Base-by-base conservation (phyloP, 64 coral and sea anemone species). In the Trachythela sp. region DNA sequence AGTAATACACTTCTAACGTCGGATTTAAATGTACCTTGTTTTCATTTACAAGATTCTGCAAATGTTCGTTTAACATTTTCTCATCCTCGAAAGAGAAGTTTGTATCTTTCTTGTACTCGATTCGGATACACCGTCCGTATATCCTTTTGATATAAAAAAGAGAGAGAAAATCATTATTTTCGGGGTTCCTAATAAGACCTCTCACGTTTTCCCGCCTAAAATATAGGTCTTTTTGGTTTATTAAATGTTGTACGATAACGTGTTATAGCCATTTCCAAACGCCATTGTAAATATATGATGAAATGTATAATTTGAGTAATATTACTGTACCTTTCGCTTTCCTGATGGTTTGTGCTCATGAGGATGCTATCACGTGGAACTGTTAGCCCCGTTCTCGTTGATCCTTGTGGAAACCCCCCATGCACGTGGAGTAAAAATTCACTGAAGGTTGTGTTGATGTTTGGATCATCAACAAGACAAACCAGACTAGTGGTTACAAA, bases 341-440 rank as follows among this genome's bases (percentile, higher is more conserved):
- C 59, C 59, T 68, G 20, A 68, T 4, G 2, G 30, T 34, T 77
- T 32, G 30, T 77, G 71, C 14, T 77, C 36, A 77, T 38, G 2
- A 77, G 26, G 8, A 77, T 27, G 17, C 26, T 35, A 27, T n/a
- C 31, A 34, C 13, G 13, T 13, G 71, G 71, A 32, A 77, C 71
- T 14, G 26, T n/a, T 27, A 77, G 13, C 7, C 71, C 71, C 4
- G 71, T 34, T 38, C 31, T 32, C 6, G 17, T 8, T 2, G 71
- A 77, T 13, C 71, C 71, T 34, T 32, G 71, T 77, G 71, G 27
- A 4, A 77, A 77, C 2, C 71, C 71, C 9, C 31, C 54, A 56
- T 87, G 86, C 13, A 87, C 24, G 32, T 87, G 86, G 2, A 87
- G 86, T 13, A 87, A 52, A 31, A 58, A 87, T 33, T 87, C 86